Evolutionary conservation across 2,888 invertebrate genomes (phyloP), one percentile per base, ranked within the genome.

Genomic region (Ypsolopha sequella): DNA sequence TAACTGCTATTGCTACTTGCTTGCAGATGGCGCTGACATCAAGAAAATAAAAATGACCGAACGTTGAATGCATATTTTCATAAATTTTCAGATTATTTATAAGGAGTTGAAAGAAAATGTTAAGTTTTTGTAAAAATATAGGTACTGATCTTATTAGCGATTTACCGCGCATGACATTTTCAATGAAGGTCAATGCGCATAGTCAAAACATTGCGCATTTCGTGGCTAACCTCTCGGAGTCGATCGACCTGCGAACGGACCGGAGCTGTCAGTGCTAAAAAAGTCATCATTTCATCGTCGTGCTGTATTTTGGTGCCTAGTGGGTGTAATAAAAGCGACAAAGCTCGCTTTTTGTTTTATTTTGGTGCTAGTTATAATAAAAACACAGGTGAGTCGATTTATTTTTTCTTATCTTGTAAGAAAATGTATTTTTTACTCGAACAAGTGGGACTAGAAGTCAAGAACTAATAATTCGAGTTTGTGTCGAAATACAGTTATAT

Each of bases 151-250:
- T 13, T 2, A 43, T 43, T 14, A 10, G 43, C 11, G 35, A 52
- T 51, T 51, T 64, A 60, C 13, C 71, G 84, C 85, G 84, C 85
- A 85, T 85, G 84, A 67, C 76, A 70, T 68, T 73, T 65, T 58
- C 61, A 62, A 60, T 60, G 61, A 73, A 73, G 70, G 71, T 78
- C 71, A 85, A 73, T 82, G 85, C 85, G 85, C 85, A 86, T 82
- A 85, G 76, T 85, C 85, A 82, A 80, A 81, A 78, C 81, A 80
- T 85, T 85, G 85, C 85, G 85, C 85, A 85, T 82, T 68, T 66
- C 60, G 73, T 73, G 64, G 73, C 73, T 78, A 79, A 80, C 80
- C 78, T 78, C 72, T 69, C 70, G 53, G 76, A 80, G 70, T 70
- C 74, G 73, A 76, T 76, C 82, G 82, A 84, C 76, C 79, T 45